A percentile compares a stretch with the other conserved stretches of the same genome.
Evolutionary conservation across 1,140 invertebrate species (phyloP).

Genomic region (Drosophila pseudoobscura): DNA sequence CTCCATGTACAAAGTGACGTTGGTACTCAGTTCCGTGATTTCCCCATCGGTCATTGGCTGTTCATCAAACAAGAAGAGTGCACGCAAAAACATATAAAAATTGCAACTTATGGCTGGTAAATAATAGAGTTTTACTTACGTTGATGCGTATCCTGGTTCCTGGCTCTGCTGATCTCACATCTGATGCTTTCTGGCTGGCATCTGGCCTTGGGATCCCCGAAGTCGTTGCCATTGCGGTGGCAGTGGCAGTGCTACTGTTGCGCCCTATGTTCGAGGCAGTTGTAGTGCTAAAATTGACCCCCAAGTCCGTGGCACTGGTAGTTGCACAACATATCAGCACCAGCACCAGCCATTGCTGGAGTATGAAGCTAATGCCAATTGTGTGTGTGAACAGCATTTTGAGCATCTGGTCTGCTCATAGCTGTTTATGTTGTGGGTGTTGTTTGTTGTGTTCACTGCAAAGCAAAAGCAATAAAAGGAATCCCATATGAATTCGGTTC

Average conservation of each 20-base stretch:
- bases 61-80: neutral
- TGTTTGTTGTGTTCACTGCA: conserved; percentile 2
- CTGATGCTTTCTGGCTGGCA: neutral
- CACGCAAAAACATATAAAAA: too few species aligned
- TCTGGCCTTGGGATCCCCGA: neutral
- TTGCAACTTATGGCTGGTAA: too few species aligned
- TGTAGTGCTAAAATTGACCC: too few species aligned
- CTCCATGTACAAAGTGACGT: conserved; percentile 63
- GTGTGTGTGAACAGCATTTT: conserved; percentile 26
- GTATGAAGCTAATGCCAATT: conserved; percentile 14
- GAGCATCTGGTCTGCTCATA: conserved; percentile 24
- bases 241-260: neutral
- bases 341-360: conserved; percentile 4
- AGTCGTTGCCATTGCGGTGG: conserved; percentile 1
- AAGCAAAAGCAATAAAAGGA: neutral
- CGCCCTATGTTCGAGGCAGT: too few species aligned
- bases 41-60: conserved; percentile 15
- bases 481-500: neutral
- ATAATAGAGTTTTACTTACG: conserved; percentile 10
- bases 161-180: neutral
- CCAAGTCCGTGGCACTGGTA: too few species aligned
- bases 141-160: conserved; percentile 9
- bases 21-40: conserved; percentile 56
- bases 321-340: too few species aligned
- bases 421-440: neutral